Base-by-base conservation (phyloP, 2,888 invertebrate genomes). In the Oeneis ivallda region DNA sequence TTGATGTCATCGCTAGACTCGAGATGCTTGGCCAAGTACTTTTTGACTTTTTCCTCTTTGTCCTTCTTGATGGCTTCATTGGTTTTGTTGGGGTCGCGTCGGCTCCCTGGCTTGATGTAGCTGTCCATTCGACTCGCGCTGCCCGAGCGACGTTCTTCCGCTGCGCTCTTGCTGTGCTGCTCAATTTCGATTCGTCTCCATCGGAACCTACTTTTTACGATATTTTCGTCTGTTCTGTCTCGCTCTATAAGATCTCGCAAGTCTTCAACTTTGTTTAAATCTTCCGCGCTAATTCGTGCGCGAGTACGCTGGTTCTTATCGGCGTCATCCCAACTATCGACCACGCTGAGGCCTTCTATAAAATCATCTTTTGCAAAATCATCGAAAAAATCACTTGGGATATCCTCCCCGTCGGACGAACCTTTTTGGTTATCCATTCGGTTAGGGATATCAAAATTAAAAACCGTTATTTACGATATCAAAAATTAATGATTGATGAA, bases 361-460 rank as follows among this genome's bases (percentile, higher is more conserved):
- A 92, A 91, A 39, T 91, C 90, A 9, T 87, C 90, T 72, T 85
- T 91, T 65, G 70, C 79, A 75, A 92, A 91, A 71, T 91, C 91
- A 71, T 92, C 92, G 73, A 92, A 91, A 75, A 91, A 91, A 80
- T 91, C 90, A 81, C 89, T 91, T 6, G 91, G 87, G 68, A 92
- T 78, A 72, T 91, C 90, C 74, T 91, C 91, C 45, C 76, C 75
- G 43, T 84, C 86, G 19, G 79, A 83, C 63, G 75, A 70, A 43
- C 56, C 66, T 70, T 56, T 83, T 78, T 67, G 68, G 59, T 71
- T 73, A 37, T 73, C 79, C 81, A 75, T 71, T 50, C 70, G 50
- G 43, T 61, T 62, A 61, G 34, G 34, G 37, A 6, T 13, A 49
- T 19, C 34, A 15, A 13, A 37, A 15, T 53, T 53, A 53, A 53